A percentile compares a stretch with the other conserved stretches of the same genome.
phyloP scores from a whole-genome alignment of 1,140 invertebrate species.

The Pomacea maculata region DNA sequence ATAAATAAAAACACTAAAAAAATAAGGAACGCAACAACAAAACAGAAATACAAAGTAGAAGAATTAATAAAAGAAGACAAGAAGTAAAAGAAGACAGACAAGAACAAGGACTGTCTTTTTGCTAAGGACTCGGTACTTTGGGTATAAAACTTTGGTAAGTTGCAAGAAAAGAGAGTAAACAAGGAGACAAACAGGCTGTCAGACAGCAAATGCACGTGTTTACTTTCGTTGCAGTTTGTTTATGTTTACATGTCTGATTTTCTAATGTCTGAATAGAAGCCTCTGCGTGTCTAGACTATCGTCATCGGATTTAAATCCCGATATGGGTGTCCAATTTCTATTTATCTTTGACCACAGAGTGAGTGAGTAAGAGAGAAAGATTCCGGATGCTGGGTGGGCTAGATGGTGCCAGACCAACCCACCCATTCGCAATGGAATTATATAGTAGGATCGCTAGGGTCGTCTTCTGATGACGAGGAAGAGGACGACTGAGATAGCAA shows the following conservation, averaged over 20 bases:
- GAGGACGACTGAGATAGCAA: no score
- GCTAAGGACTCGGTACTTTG: no score
- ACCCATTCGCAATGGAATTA: background rate
- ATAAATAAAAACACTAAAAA: background rate
- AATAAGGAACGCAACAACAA: background rate
- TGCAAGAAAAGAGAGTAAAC: background rate
- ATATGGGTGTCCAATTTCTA: background rate
- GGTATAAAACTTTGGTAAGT: no score
- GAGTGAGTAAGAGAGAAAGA: constrained; percentile 3
- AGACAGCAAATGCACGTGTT: background rate
- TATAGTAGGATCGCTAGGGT: background rate
- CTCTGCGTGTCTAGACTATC: background rate
- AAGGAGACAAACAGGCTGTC: background rate
- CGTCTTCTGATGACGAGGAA: background rate
- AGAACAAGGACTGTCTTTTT: background rate
- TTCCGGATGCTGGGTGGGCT: background rate
- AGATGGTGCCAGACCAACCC: background rate
- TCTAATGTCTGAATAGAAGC: background rate
- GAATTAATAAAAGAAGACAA: background rate
- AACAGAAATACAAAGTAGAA: background rate
- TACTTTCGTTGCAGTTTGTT: background rate
- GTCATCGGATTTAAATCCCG: background rate
- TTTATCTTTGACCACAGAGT: background rate
- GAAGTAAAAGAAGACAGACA: background rate
- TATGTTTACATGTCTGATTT: background rate